These are phyloP conservation scores for Pectinophora gossypiella DNA, from an alignment of 1,140 invertebrate species.

Conservation along the genomic window DNA sequence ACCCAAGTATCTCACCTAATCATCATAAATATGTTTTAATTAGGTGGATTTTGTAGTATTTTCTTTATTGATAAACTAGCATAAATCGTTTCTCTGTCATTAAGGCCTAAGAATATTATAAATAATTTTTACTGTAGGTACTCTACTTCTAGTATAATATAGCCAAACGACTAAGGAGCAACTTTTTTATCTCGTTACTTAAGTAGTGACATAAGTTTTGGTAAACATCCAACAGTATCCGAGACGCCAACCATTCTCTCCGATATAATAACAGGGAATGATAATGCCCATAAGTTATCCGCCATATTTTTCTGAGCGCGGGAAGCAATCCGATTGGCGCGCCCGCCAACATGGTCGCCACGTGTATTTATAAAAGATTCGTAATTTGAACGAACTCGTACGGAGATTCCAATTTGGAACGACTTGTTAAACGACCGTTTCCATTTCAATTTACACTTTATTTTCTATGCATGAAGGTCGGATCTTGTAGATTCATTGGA, in stretches of 20 bases:
- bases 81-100: no score
- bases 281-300: slow-evolving; percentile 46
- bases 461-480: background rate
- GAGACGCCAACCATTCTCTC: slow-evolving; percentile 25
- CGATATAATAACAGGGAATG: slow-evolving; percentile 52
- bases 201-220: no score
- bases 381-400: slow-evolving; percentile 9
- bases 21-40: no score
- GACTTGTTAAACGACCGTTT: background rate
- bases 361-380: slow-evolving; percentile 49
- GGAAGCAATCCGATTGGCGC: slow-evolving; percentile 51
- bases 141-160: no score
- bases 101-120: no score
- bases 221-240: background rate
- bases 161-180: no score
- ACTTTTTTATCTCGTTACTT: no score
- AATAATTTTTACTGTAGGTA: no score
- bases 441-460: slow-evolving; percentile 2
- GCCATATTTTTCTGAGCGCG: slow-evolving; percentile 46
- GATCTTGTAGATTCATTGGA: no score
- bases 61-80: no score
- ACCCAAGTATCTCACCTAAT: no score
- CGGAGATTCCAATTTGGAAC: slow-evolving; percentile 22
- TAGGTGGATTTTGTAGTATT: no score
- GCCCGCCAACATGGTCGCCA: slow-evolving; percentile 53